Percentiles rank a stretch among this genome's conserved stretches.
Evolutionary conservation across 1,140 invertebrate genomes (phyloP).

Genomic region (Antheraea pernyi): DNA sequence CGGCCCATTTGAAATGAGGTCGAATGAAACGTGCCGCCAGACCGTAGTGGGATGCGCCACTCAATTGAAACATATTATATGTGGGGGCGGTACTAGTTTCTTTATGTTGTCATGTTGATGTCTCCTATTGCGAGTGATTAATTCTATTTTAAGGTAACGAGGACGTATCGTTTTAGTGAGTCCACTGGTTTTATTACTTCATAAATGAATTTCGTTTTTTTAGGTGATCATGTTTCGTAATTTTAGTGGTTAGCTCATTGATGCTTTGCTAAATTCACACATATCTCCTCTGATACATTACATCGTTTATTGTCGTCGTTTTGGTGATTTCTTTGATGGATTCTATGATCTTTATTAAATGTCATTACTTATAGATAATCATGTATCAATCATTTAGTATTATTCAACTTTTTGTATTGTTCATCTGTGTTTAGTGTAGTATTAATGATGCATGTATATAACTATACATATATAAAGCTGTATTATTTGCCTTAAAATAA

Average conservation of each 20-base stretch:
- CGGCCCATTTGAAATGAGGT: conserved; percentile 52
- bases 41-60: conserved; percentile 37
- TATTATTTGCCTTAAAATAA: conserved; percentile 22
- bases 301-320: not conserved
- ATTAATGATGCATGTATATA: conserved; percentile 28
- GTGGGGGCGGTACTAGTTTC: conserved; percentile 40
- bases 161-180: not conserved
- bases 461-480: conserved; percentile 21
- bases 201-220: not conserved
- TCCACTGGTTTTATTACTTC: not conserved
- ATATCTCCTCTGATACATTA: not conserved
- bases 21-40: conserved; percentile 48
- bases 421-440: conserved; percentile 23
- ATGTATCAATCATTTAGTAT: conserved; percentile 21
- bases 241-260: not conserved
- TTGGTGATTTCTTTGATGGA: not conserved
- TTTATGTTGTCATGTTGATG: conserved; percentile 19
- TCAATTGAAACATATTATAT: conserved; percentile 49
- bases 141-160: conserved; percentile 7
- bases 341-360: not conserved
- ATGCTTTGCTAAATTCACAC: not conserved
- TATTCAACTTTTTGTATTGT: conserved; percentile 20
- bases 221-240: not conserved
- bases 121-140: conserved; percentile 15
- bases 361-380: not conserved